phyloP scores from a whole-genome alignment of 2,888 invertebrate genomes.

The Xylota segnis region DNA sequence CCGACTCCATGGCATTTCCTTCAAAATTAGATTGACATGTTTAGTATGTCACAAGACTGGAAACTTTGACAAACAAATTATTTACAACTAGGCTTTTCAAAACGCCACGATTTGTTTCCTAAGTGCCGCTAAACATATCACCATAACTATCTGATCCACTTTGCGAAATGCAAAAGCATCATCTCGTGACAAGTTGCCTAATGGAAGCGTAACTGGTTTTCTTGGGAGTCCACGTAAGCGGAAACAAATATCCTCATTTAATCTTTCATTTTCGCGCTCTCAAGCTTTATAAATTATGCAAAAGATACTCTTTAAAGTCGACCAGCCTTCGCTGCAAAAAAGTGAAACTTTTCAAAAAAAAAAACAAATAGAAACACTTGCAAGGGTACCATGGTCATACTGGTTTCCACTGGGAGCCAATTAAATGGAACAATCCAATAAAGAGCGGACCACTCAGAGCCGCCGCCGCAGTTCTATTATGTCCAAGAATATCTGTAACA shows the following conservation, averaged over 20 bases:
- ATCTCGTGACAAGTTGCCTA: neutral
- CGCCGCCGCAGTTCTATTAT: conserved; percentile 17
- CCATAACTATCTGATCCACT: no score
- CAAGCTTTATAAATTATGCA: conserved; percentile 7
- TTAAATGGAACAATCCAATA: conserved; percentile 58
- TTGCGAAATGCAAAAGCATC: no score
- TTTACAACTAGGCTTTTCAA: no score
- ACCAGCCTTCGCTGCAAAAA: conserved; percentile 30
- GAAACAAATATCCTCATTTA: conserved; percentile 1
- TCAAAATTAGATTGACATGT: no score
- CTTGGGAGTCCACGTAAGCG: conserved; percentile 1
- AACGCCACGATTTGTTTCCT: no score
- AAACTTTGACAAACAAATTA: no score
- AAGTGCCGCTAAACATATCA: no score
- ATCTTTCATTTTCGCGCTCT: neutral
- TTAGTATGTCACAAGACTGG: no score
- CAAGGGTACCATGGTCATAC: conserved; percentile 46
- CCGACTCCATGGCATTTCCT: no score
- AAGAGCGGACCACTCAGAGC: conserved; percentile 9
- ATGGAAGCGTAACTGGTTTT: neutral
- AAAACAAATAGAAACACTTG: conserved; percentile 29
- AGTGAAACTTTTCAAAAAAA: conserved; percentile 45
- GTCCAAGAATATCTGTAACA: conserved; percentile 30
- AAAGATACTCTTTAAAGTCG: conserved; percentile 4
- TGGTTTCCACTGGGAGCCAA: conserved; percentile 51